Evolutionary conservation across 2,113 vertebrate genomes (phyloP), one percentile per base, ranked within the genome.

Genomic region (Zingel zingel): DNA sequence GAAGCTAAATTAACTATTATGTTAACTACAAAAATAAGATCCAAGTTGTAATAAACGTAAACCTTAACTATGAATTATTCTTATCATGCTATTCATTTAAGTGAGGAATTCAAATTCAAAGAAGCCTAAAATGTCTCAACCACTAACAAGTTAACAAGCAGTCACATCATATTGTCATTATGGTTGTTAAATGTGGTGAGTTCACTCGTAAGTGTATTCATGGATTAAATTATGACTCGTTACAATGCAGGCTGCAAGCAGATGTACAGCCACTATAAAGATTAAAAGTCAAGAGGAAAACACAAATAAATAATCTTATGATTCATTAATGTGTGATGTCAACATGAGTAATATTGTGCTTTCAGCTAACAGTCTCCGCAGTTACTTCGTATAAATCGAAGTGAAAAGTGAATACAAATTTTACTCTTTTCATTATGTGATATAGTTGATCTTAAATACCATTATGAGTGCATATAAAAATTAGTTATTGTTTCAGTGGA

Each of bases 391-490:
- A 66, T 78, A 39, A 74, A 66, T 70, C 30, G 3, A 45, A 81
- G 14, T 54, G 48, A 81, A 77, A 69, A 72, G 74, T 12, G 1
- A 77, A 69, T 87, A 27, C 58, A 71, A 75, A 77, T 43, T 6
- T 54, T 47, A 57, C 39, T 69, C 48, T 79, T 67, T 82, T 80
- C 48, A 87, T 87, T 58, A 75, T 23, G 36, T 66, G 30, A 67
- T 45, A 75, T 30, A 71, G 61, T 74, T 16, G 1, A 27, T 65
- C 39, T 71, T 54, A 57, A 25, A 79, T 68, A 62, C 12, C n/a
- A 59, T 61, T 70, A 88, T 56, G 47, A 50, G 43, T 73, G 69
- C 53, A 86, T 61, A 39, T 79, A 69, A 88, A 83, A 84, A 66
- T 54, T 18, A 71, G 2, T 72, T 25, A 43, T 56, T 59, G 33